Base-by-base conservation (phyloP, 2,797 vertebrate genomes). In the Acanthiza pusilla region DNA sequence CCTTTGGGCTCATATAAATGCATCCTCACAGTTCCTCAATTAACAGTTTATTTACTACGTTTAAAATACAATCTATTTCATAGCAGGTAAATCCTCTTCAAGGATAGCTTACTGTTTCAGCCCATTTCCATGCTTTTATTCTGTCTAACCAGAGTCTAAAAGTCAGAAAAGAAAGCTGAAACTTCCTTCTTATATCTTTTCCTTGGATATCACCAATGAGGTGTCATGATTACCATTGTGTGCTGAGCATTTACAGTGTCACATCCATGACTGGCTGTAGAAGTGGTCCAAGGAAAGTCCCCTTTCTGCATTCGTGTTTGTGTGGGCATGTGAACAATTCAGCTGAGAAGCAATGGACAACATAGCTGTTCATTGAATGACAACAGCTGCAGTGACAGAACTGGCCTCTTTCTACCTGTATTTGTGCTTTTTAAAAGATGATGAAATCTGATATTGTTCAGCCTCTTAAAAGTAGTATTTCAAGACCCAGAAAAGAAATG, bases 341-440 rank as follows among this genome's bases (percentile, higher is more conserved):
- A 5, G 3, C 32, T 71, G 38, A n/a, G 72, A 81, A 76, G 72
- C 51, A 40, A 0, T 32, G 68, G 36, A 27, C 0, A 0, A 4
- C 22, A 5, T 5, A 54, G 45, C 54, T 53, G 29, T 19, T 30
- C 30, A 8, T 1, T 36, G 57, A 63, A 9, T 19, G 45, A 26
- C 47, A 26, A 14, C 6, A 4, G 22, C 79, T 91, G 45, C 65
- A 54, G 47, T 61, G 55, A 7, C 42, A 48, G 63, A 89, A 15
- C 19, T 21, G 15, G 10, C 7, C 36, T 82, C 29, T 82, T 85
- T 58, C 60, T 79, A 27, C 17, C 51, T 63, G 13, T 55, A 23
- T 63, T 65, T 47, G 15, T 40, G 30, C 2, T 3, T 73, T 86
- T 53, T 36, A 58, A 30, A 81, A 66, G 47, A 32, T 34, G 20